phyloP scores from a whole-genome alignment of 2,113 vertebrate genomes.

The Calyptommatus sinebrachiatus region DNA sequence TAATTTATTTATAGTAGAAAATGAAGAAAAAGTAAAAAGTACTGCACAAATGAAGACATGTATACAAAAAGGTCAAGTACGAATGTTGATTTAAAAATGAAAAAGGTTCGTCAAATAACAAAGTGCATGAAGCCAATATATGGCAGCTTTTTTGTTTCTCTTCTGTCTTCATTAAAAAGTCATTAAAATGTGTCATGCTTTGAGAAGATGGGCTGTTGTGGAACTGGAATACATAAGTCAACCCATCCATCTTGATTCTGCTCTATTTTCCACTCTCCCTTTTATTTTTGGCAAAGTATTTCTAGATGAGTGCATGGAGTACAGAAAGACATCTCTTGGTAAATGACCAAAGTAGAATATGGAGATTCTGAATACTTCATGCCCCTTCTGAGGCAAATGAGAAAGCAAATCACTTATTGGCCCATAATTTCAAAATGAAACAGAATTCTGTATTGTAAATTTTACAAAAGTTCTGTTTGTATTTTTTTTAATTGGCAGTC shows the following conservation, averaged over 20 bases:
- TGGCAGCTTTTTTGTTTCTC: neutral
- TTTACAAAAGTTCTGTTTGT: neutral
- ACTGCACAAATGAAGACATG: neutral
- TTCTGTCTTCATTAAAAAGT: neutral
- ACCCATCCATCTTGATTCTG: too few species aligned
- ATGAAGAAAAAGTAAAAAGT: neutral
- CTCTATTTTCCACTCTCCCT: too few species aligned
- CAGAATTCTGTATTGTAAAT: neutral
- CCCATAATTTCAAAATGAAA: neutral
- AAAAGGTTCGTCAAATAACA: neutral
- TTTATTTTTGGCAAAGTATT: too few species aligned
- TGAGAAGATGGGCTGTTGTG: too few species aligned
- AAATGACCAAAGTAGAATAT: too few species aligned
- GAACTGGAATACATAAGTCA: too few species aligned
- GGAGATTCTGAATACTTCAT: neutral
- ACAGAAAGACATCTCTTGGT: too few species aligned
- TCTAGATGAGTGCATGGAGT: too few species aligned
- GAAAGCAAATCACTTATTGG: neutral
- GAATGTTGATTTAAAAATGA: neutral
- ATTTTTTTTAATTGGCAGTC: slow-evolving; percentile 51
- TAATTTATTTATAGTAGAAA: neutral
- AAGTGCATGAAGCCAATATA: neutral
- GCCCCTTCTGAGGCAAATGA: neutral
- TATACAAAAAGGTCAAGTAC: neutral
- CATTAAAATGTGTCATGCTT: too few species aligned